Conservation (phyloP, 2,888 invertebrate genomes). For the Saturnia japonica region DNA sequence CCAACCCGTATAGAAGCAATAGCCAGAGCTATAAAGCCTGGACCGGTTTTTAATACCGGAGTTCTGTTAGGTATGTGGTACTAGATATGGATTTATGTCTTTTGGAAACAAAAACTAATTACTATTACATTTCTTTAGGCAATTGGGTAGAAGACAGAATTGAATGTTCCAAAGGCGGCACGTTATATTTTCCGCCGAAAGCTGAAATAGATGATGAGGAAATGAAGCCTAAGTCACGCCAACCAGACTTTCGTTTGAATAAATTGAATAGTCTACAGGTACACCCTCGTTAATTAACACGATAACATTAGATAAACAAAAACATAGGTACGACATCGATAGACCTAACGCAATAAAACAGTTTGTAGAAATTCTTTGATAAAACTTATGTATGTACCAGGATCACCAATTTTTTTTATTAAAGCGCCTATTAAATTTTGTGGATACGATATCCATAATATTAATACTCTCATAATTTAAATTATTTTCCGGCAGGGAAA, state of each 20-base stretch:
- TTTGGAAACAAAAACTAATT: not conserved
- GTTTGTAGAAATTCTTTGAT: not conserved
- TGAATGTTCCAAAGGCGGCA: slow-evolving; percentile 62
- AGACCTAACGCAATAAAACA: not conserved
- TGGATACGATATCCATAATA: not conserved
- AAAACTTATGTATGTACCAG: not conserved
- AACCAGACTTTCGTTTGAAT: slow-evolving; percentile 62
- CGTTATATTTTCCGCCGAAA: slow-evolving; percentile 65
- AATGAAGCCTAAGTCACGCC: slow-evolving; percentile 60
- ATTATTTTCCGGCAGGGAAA: slow-evolving; percentile 57
- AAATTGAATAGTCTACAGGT: slow-evolving; percentile 65
- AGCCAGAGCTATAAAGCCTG: slow-evolving; percentile 48
- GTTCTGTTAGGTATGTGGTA: slow-evolving; percentile 64
- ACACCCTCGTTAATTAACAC: not conserved
- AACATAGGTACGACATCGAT: not conserved
- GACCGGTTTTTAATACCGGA: slow-evolving; percentile 49
- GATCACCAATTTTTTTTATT: too few relatives aligned
- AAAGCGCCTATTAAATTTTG: too few relatives aligned
- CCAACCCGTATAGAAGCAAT: slow-evolving; percentile 64
- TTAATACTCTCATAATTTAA: not conserved
- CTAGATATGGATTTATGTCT: slow-evolving; percentile 8
- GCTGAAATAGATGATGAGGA: slow-evolving; percentile 56
- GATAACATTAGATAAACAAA: too few relatives aligned
- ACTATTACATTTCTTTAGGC: slow-evolving; percentile 41
- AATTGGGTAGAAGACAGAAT: slow-evolving; percentile 75